A percentile compares a stretch with the other conserved stretches of the same genome.
These are phyloP conservation scores for Orchesellides sinensis DNA, from an alignment of 2,888 invertebrate genomes.

Conservation along the genomic window DNA sequence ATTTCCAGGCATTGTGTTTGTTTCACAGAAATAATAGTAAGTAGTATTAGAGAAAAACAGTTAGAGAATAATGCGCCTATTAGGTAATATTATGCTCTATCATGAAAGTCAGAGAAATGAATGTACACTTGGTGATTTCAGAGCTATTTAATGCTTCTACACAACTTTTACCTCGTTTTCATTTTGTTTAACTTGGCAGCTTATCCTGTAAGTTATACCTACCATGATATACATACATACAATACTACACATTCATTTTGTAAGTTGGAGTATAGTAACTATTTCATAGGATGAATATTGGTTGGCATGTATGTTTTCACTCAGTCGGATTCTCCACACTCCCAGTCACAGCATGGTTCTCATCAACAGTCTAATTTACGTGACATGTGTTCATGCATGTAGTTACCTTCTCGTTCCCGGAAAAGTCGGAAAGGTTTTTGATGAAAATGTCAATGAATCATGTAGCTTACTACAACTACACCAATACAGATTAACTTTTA, in stretches of 20 bases:
- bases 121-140: conserved; percentile 42
- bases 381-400: conserved; percentile 49
- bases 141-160: conserved; percentile 31
- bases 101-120: conserved; percentile 25
- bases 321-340: conserved; percentile 34
- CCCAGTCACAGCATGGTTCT: conserved; percentile 46
- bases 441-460: conserved; percentile 65
- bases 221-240: background rate
- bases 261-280: no score
- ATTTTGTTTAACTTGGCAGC: background rate
- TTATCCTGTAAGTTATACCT: no score
- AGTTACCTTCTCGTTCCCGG: background rate
- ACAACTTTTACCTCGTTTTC: conserved; percentile 40
- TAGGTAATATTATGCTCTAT: conserved; percentile 37
- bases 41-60: conserved; percentile 2
- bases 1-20: conserved; percentile 16
- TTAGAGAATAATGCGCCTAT: conserved; percentile 36
- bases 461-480: conserved; percentile 1
- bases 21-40: background rate
- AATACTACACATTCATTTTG: background rate
- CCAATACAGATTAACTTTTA: background rate
- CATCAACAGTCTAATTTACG: conserved; percentile 65
- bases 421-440: conserved; percentile 47
- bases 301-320: conserved; percentile 3
- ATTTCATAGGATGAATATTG: background rate